Percentiles rank a stretch among this genome's conserved stretches.
These are phyloP conservation scores for Sebastes paucispinis DNA, from an alignment of 2,797 vertebrate genomes.

Conservation along the genomic window DNA sequence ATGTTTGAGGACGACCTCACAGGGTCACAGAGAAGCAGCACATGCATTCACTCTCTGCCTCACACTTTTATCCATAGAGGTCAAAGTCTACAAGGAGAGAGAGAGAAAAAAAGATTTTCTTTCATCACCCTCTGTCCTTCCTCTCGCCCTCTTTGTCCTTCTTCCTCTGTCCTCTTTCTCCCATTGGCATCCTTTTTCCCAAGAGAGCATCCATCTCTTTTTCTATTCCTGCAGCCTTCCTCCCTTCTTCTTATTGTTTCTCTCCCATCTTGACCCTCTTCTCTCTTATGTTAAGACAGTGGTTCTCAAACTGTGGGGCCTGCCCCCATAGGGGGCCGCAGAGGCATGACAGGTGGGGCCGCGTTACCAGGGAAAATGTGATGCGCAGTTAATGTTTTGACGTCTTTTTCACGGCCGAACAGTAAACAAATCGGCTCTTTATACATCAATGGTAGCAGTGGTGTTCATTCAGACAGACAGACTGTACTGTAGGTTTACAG, in stretches of 20 bases:
- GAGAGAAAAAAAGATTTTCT: neutral
- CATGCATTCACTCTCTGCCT: neutral
- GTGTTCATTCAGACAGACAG: no score
- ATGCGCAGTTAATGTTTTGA: no score
- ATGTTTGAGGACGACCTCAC: conserved; percentile 2
- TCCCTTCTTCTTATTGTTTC: conserved; percentile 18
- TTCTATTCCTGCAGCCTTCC: conserved; percentile 2
- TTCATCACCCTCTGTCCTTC: conserved; percentile 4
- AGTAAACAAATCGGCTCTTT: no score
- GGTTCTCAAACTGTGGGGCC: rapidly evolving
- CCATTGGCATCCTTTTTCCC: conserved; percentile 12
- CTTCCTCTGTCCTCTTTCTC: conserved; percentile 2
- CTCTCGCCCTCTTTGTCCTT: neutral
- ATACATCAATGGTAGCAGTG: no score
- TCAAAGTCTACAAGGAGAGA: conserved; percentile 17
- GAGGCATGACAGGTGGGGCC: no score
- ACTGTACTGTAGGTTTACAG: no score
- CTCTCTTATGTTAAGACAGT: conserved; percentile 15
- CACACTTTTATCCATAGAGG: conserved; percentile 27
- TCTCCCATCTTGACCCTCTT: neutral
- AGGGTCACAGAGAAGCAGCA: conserved; percentile 13
- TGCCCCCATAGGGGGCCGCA: no score
- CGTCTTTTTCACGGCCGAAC: no score
- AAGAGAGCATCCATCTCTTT: conserved; percentile 9
- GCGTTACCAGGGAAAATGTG: no score